These are phyloP conservation scores for Leistus spinibarbis DNA, from an alignment of 2,888 invertebrate genomes.

Conservation along the genomic window DNA sequence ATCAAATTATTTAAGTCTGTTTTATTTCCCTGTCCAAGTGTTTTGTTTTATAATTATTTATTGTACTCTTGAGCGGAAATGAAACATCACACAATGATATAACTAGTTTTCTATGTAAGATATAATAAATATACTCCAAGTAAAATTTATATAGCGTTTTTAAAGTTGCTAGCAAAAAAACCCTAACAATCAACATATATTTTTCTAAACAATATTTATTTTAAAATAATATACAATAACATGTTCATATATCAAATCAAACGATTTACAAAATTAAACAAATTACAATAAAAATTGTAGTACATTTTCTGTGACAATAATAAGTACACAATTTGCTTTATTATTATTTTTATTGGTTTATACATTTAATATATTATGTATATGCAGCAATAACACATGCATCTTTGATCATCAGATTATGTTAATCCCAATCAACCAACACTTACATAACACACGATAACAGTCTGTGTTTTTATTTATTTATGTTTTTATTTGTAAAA, in stretches of 20 bases:
- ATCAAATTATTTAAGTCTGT: too few species aligned
- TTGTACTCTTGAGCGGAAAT: too few species aligned
- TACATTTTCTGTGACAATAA: slow-evolving; percentile 11
- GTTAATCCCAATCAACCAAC: background rate
- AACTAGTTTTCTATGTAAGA: too few species aligned
- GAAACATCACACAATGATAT: too few species aligned
- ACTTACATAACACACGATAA: background rate
- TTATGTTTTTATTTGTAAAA: background rate
- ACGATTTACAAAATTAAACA: slow-evolving; percentile 36
- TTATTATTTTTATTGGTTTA: background rate
- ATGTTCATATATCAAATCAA: slow-evolving; percentile 36
- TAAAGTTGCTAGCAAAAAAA: too few species aligned
- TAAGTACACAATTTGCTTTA: background rate
- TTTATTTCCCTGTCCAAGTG: too few species aligned
- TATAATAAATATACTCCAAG: too few species aligned
- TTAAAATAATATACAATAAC: slow-evolving; percentile 37
- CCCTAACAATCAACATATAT: background rate
- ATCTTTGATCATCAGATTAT: background rate
- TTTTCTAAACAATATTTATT: slow-evolving; percentile 31
- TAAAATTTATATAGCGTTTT: too few species aligned
- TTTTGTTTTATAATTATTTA: too few species aligned
- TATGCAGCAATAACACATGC: background rate
- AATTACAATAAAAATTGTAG: slow-evolving; percentile 16
- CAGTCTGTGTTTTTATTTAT: background rate
- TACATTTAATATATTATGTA: background rate